Evolutionary conservation across 1,140 invertebrate species (phyloP).

Genomic region (Leptopilina clavipes): DNA sequence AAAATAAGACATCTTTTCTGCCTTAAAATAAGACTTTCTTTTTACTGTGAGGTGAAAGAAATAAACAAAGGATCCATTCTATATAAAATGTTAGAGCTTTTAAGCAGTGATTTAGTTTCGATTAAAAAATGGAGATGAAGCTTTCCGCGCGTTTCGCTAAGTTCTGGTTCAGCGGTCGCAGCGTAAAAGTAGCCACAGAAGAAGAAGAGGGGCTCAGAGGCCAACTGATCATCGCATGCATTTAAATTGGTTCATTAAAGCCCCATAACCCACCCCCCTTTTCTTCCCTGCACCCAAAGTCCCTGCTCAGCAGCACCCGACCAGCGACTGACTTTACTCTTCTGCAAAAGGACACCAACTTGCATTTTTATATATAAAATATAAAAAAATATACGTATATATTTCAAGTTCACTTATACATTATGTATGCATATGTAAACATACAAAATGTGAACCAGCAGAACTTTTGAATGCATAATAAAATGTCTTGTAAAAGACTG

Average conservation of each 20-base stretch:
- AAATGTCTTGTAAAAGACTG: too few species aligned
- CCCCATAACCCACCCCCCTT: slow-evolving; percentile 58
- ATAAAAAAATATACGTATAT: not conserved
- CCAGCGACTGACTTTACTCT: slow-evolving; percentile 64
- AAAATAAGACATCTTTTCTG: too few species aligned
- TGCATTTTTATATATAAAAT: not conserved
- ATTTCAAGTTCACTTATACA: too few species aligned
- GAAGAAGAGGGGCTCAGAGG: slow-evolving; percentile 72
- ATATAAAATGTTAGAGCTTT: not conserved
- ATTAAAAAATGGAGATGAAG: slow-evolving; percentile 61
- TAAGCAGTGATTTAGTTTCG: slow-evolving; percentile 59
- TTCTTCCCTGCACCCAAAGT: slow-evolving; percentile 48
- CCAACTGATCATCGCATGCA: slow-evolving; percentile 76
- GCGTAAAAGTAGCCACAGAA: slow-evolving; percentile 55
- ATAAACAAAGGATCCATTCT: not conserved
- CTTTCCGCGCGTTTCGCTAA: slow-evolving; percentile 51
- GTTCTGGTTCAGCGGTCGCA: slow-evolving; percentile 39
- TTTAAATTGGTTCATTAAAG: slow-evolving; percentile 77
- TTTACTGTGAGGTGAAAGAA: too few species aligned
- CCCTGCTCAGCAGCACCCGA: slow-evolving; percentile 58
- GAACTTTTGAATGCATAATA: too few species aligned
- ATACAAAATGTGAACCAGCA: too few species aligned
- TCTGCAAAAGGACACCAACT: slow-evolving; percentile 36
- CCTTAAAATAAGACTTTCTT: too few species aligned
- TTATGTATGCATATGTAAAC: too few species aligned